Conservation (phyloP, 2,888 invertebrate genomes). For the Timandra comae region DNA sequence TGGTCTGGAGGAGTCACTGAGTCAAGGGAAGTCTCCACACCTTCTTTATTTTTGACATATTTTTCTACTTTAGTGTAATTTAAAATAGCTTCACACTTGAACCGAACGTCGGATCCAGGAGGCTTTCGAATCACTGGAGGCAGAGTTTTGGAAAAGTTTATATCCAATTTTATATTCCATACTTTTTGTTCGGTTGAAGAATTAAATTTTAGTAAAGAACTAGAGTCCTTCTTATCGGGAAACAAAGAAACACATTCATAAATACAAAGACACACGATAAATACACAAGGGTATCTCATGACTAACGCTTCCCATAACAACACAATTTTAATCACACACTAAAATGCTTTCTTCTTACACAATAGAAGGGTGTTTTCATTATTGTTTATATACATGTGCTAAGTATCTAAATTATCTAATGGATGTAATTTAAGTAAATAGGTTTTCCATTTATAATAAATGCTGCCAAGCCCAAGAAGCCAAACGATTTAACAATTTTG, state of each 20-base stretch:
- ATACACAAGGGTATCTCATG: slow-evolving; percentile 63
- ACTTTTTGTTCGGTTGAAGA: slow-evolving; percentile 53
- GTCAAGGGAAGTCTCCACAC: slow-evolving; percentile 48
- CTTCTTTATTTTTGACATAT: slow-evolving; percentile 57
- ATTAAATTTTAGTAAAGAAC: slow-evolving; percentile 44
- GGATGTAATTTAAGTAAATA: no score
- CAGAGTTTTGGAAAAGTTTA: slow-evolving; percentile 60
- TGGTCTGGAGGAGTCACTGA: slow-evolving; percentile 58
- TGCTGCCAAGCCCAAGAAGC: no score
- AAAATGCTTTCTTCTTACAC: no score
- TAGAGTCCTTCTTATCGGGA: slow-evolving; percentile 42
- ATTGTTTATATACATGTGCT: no score
- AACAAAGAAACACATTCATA: slow-evolving; percentile 42
- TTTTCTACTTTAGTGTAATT: slow-evolving; percentile 64
- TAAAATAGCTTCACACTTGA: slow-evolving; percentile 65
- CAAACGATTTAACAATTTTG: no score
- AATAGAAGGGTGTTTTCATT: no score
- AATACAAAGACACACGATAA: slow-evolving; percentile 54
- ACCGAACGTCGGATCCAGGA: slow-evolving; percentile 45
- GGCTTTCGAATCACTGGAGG: slow-evolving; percentile 44
- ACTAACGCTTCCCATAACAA: slow-evolving; percentile 63
- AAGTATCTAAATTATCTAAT: no score
- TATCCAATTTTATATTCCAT: slow-evolving; percentile 67
- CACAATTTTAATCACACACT: slow-evolving; percentile 1
- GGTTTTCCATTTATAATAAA: no score